Conservation (phyloP, 2,113 vertebrate species). For the Psittacara wagleri region DNA sequence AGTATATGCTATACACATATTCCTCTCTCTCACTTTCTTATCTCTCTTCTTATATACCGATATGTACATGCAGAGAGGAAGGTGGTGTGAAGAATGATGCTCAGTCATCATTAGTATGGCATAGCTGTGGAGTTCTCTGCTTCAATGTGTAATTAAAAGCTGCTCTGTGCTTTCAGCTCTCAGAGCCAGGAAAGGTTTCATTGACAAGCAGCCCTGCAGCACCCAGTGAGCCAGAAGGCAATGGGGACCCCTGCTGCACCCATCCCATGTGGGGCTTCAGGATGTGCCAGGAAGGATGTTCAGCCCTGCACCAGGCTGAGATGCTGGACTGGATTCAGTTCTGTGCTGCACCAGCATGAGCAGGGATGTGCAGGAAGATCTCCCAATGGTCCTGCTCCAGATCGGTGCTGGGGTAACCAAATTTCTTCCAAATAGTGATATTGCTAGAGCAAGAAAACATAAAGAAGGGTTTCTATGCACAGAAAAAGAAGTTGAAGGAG, state of each 20-base stretch:
- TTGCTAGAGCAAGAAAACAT: neutral
- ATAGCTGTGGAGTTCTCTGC: neutral
- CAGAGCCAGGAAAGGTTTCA: neutral
- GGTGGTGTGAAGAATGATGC: neutral
- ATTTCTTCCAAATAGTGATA: neutral
- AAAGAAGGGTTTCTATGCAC: neutral
- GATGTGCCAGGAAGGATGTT: neutral
- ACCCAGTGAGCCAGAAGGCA: neutral
- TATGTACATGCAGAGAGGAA: neutral
- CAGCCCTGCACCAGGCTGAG: fast-evolving
- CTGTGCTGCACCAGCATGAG: fast-evolving
- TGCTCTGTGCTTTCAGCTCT: neutral
- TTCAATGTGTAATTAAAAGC: slow-evolving; percentile 40
- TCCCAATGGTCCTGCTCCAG: neutral
- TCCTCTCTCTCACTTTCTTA: neutral
- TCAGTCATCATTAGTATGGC: neutral
- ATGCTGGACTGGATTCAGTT: fast-evolving
- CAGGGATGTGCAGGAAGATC: neutral
- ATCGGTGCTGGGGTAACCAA: fast-evolving
- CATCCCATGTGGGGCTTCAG: neutral
- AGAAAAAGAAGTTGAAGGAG: neutral
- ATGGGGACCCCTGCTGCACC: neutral
- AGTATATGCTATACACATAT: neutral
- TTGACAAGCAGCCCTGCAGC: neutral
- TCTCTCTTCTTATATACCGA: neutral